These are phyloP conservation scores for Rhinoderma darwinii DNA, from an alignment of 2,113 vertebrate genomes.

Conservation along the genomic window DNA sequence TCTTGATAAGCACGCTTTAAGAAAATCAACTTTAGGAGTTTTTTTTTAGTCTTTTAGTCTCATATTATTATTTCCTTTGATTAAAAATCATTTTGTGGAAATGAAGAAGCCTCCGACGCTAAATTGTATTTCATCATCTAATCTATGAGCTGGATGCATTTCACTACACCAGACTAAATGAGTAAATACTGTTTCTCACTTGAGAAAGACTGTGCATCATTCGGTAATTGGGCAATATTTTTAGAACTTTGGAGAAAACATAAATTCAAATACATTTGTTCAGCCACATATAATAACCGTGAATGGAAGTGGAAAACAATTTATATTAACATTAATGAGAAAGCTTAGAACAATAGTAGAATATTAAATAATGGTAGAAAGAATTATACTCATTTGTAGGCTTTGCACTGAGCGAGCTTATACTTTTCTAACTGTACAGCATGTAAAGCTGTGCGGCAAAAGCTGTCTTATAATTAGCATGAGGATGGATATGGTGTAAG, in stretches of 20 bases:
- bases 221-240: conserved; percentile 54
- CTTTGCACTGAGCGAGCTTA: not conserved
- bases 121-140: conserved; percentile 36
- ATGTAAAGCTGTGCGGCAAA: not conserved
- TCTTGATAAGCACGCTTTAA: conserved; percentile 1
- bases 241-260: conserved; percentile 42
- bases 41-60: not conserved
- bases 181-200: conserved; percentile 53
- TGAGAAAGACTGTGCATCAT: conserved; percentile 22
- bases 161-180: conserved; percentile 50
- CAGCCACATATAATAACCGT: conserved; percentile 51
- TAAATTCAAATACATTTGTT: conserved; percentile 54
- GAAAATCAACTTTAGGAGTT: not conserved
- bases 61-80: conserved; percentile 40
- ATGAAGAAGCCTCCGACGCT: conserved; percentile 44
- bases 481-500: not conserved
- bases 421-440: not conserved
- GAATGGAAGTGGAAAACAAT: conserved; percentile 52
- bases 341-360: conserved; percentile 35
- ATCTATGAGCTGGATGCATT: conserved; percentile 39
- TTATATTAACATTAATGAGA: conserved; percentile 54
- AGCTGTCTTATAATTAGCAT: not conserved
- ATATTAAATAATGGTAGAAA: conserved; percentile 25
- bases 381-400: conserved; percentile 4
- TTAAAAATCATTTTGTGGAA: conserved; percentile 49